Evolutionary conservation across 2,113 vertebrate species (phyloP).

Genomic region (Uropsilus gracilis): DNA sequence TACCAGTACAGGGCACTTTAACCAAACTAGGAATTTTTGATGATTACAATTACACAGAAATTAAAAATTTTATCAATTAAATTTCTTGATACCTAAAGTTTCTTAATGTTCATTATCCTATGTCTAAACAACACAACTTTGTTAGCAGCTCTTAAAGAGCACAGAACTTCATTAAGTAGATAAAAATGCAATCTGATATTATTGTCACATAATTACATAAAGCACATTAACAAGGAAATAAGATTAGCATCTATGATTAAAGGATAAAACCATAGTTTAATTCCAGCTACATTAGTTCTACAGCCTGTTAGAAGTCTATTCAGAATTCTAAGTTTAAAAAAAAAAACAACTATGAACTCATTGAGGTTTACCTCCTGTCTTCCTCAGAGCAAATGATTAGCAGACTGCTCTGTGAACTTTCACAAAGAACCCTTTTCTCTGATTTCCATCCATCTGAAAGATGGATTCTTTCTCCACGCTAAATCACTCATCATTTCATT

Average conservation of each 20-base stretch:
- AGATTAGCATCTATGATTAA: constrained; percentile 54
- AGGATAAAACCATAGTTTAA: constrained; percentile 62
- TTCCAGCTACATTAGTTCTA: constrained; percentile 51
- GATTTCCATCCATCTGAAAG: constrained; percentile 65
- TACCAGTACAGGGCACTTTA: neutral
- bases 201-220: constrained; percentile 58
- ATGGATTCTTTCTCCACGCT: constrained; percentile 61
- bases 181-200: constrained; percentile 57
- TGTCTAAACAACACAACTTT: constrained; percentile 41
- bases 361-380: constrained; percentile 62
- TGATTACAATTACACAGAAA: constrained; percentile 37
- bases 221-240: constrained; percentile 61
- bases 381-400: constrained; percentile 67
- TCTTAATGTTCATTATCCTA: constrained; percentile 26
- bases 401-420: constrained; percentile 62
- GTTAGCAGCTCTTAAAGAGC: neutral
- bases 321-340: constrained; percentile 56
- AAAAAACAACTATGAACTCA: constrained; percentile 61
- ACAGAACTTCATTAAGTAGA: constrained; percentile 44
- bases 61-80: constrained; percentile 19
- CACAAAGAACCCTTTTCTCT: constrained; percentile 72
- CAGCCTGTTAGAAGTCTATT: constrained; percentile 57
- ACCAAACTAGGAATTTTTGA: constrained; percentile 39
- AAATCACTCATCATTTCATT: constrained; percentile 66
- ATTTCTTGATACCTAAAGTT: neutral